Evolutionary conservation across 2,888 invertebrate genomes (phyloP).

Genomic region (Catocala fraxini): DNA sequence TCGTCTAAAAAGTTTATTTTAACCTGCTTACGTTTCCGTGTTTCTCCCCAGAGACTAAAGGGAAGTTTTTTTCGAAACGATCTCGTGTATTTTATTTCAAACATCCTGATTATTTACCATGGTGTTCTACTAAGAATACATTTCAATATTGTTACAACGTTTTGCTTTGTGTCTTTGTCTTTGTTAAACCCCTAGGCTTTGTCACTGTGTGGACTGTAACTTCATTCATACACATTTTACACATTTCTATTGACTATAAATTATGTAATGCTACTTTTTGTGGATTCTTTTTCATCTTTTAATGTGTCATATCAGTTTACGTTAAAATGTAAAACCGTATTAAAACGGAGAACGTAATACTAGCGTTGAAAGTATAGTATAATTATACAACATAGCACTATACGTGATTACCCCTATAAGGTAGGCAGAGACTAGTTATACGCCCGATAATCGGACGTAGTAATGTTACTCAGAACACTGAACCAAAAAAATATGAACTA

Average conservation of each 20-base stretch:
- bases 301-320: no score
- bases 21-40: conserved; percentile 63
- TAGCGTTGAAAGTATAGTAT: no score
- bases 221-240: conserved; percentile 25
- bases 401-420: no score
- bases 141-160: conserved; percentile 65
- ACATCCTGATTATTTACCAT: conserved; percentile 60
- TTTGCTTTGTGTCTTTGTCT: no score
- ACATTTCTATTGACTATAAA: conserved; percentile 15
- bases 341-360: no score
- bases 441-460: no score
- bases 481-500: no score
- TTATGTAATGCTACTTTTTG: background rate
- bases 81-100: conserved; percentile 68
- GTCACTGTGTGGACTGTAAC: conserved; percentile 32
- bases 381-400: no score
- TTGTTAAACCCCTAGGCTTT: conserved; percentile 23
- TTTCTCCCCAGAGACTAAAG: conserved; percentile 59
- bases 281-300: no score
- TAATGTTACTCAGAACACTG: no score
- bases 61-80: conserved; percentile 61
- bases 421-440: no score
- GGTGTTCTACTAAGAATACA: conserved; percentile 68
- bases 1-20: conserved; percentile 64
- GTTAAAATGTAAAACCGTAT: no score